A percentile compares a stretch with the other conserved stretches of the same genome.
Conservation (phyloP, 2,888 invertebrate species). For the Lasioglossum leucozonium region DNA sequence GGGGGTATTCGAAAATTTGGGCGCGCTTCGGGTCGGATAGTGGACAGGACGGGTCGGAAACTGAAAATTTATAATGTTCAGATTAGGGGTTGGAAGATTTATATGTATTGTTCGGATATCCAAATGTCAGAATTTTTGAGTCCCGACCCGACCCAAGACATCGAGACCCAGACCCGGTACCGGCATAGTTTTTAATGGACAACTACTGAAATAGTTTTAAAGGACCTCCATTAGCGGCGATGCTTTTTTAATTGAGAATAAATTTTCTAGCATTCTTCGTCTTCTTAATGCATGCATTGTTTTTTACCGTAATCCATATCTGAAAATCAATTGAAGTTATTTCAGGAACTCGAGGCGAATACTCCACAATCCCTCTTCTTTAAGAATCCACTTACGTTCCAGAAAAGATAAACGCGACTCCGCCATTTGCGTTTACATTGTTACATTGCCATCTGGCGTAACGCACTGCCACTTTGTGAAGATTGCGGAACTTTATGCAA, state of each 20-base stretch:
- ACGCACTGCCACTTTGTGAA: constrained; percentile 21
- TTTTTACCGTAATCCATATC: not conserved
- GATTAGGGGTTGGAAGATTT: no score
- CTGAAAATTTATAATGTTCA: no score
- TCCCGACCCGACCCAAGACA: no score
- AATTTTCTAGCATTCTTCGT: not conserved
- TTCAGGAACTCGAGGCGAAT: not conserved
- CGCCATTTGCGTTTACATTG: constrained; percentile 6
- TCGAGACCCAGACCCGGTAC: no score
- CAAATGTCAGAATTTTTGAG: no score
- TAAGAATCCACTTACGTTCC: constrained; percentile 4
- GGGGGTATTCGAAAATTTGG: no score
- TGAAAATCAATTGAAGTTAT: not conserved
- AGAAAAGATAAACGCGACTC: not conserved
- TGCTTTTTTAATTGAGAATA: not conserved
- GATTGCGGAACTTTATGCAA: not conserved
- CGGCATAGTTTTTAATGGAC: no score
- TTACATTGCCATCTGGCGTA: not conserved
- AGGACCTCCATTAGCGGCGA: no score
- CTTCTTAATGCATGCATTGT: not conserved
- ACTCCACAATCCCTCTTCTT: not conserved
- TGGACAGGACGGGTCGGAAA: no score
- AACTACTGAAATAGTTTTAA: no score
- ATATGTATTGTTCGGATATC: no score
- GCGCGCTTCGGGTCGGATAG: no score